phyloP scores from a whole-genome alignment of 2,797 vertebrate species.

The Brachyrhaphis roseni region DNA sequence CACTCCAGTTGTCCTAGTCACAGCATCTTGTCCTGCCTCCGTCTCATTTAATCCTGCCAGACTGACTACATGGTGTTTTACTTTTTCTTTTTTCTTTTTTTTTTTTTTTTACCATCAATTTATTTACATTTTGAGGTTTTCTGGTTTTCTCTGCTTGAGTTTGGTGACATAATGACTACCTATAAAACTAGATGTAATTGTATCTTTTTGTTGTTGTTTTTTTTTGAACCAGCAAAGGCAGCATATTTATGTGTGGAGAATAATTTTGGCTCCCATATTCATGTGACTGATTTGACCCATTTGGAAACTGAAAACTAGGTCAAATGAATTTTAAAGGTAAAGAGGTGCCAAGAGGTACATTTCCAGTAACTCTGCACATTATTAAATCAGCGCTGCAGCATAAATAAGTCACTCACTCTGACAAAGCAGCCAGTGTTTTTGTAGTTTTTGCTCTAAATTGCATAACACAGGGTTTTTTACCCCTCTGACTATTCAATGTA shows the following conservation, averaged over 20 bases:
- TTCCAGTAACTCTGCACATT: conserved; percentile 38
- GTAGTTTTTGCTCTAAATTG: conserved; percentile 14
- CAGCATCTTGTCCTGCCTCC: conserved; percentile 21
- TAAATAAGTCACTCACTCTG: conserved; percentile 15
- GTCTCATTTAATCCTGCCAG: conserved; percentile 8
- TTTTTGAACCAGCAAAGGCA: not conserved
- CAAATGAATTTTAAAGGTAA: conserved; percentile 47
- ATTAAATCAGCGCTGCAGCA: conserved; percentile 23
- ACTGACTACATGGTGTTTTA: conserved; percentile 13
- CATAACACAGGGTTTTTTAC: conserved; percentile 5
- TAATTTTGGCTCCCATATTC: not conserved
- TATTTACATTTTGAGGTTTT: too few relatives aligned
- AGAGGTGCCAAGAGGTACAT: conserved; percentile 31
- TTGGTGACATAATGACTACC: conserved; percentile 8
- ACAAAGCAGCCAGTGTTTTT: conserved; percentile 19
- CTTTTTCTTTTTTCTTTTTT: not conserved
- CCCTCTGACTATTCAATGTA: not conserved
- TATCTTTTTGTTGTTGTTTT: not conserved
- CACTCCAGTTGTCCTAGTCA: conserved; percentile 8
- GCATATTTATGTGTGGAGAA: not conserved
- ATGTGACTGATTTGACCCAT: conserved; percentile 24
- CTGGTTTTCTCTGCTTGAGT: not conserved
- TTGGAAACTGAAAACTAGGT: conserved; percentile 43
- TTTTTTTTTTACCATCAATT: not conserved
- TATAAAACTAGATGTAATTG: not conserved